phyloP scores from a whole-genome alignment of 2,797 vertebrate genomes.

The Phylloscopus collybita region DNA sequence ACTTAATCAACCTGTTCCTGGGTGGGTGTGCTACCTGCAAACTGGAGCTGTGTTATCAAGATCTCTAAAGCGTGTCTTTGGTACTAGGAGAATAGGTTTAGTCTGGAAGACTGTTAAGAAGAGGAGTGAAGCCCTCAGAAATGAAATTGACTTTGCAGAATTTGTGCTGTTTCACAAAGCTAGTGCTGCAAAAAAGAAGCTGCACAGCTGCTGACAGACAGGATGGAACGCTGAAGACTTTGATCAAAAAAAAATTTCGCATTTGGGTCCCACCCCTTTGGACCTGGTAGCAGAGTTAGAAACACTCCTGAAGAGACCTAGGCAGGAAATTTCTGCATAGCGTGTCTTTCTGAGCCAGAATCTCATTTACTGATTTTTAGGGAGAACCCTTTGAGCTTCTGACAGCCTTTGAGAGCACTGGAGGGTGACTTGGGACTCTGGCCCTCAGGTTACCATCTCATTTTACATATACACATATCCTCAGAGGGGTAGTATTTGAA shows the following conservation, averaged over 20 bases:
- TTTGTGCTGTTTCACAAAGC: not conserved
- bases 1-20: not conserved
- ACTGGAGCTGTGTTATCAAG: not conserved
- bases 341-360: not conserved
- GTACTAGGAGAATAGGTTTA: not conserved
- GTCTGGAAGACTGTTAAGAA: not conserved
- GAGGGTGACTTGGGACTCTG: not conserved
- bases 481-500: not conserved
- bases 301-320: not conserved
- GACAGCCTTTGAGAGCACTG: not conserved
- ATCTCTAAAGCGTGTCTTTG: not conserved
- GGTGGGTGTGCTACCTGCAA: not conserved
- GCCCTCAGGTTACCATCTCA: not conserved
- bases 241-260: not conserved
- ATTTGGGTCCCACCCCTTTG: not conserved
- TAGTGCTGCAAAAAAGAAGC: not conserved
- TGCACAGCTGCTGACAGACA: not conserved
- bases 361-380: not conserved
- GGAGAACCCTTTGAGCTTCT: not conserved
- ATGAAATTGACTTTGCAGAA: not conserved
- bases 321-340: not conserved
- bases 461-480: not conserved
- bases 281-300: not conserved
- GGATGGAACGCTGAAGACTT: not conserved
- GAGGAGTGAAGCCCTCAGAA: not conserved